These are phyloP conservation scores for Trachymyrmex cornetzi DNA, from an alignment of 1,140 invertebrate genomes.

Conservation along the genomic window DNA sequence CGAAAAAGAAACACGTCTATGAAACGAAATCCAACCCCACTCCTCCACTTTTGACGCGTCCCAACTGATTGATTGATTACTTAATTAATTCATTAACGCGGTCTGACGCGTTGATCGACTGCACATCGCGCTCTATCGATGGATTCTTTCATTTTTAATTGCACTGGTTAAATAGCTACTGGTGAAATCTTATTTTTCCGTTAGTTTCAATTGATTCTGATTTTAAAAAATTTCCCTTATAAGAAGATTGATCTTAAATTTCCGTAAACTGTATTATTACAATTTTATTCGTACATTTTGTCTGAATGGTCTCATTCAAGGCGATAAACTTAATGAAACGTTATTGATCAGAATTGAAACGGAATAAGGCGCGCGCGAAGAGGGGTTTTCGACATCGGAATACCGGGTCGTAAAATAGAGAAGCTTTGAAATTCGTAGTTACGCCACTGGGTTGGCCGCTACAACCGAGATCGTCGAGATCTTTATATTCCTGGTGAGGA, in stretches of 20 bases:
- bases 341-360: not conserved
- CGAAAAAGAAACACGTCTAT: slow-evolving; percentile 4
- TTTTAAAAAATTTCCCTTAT: not conserved
- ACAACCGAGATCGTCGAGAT: slow-evolving; percentile 67
- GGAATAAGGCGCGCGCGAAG: not conserved
- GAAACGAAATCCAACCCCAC: slow-evolving; percentile 22
- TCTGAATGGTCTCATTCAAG: not conserved
- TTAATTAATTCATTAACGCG: slow-evolving; percentile 68
- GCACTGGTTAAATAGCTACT: not conserved
- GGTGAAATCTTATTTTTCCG: not conserved
- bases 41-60: slow-evolving; percentile 62
- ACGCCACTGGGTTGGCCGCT: slow-evolving; percentile 63
- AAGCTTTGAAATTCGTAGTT: slow-evolving; percentile 51
- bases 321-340: not conserved
- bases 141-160: slow-evolving; percentile 59
- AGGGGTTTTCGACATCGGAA: not conserved
- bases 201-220: not conserved
- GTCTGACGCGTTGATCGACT: not conserved
- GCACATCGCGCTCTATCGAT: slow-evolving; percentile 36
- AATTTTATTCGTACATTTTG: not conserved
- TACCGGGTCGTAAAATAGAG: slow-evolving; percentile 33
- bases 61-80: slow-evolving; percentile 72
- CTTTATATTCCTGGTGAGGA: slow-evolving; percentile 67
- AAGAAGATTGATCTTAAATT: not conserved
- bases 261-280: not conserved